Percentiles rank a stretch among this genome's conserved stretches.
Conservation (phyloP, 2,113 vertebrate species). For the Orthonyx spaldingii region DNA sequence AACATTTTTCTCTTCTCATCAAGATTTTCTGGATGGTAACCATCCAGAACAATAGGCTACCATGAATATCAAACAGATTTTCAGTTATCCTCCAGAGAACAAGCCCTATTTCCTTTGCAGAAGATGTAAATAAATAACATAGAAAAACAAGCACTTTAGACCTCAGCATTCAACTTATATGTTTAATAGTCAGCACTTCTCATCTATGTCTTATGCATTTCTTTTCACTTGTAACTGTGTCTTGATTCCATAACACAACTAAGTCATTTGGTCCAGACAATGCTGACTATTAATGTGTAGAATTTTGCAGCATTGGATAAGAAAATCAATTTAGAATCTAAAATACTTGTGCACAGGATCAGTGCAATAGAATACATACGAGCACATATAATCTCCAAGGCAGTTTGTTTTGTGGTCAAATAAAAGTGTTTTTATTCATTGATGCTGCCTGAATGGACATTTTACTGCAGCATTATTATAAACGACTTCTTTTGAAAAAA, state of each 20-base stretch:
- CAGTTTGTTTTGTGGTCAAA: not conserved
- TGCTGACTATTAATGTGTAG: not conserved
- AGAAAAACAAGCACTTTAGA: not conserved
- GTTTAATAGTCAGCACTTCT: not conserved
- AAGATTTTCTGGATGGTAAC: not conserved
- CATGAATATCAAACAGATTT: not conserved
- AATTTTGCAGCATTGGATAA: conserved; percentile 3
- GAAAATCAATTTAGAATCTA: not conserved
- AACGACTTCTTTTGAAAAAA: not conserved
- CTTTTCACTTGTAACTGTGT: not conserved
- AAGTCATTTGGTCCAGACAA: not conserved
- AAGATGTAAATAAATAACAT: not conserved
- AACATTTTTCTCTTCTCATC: not conserved
- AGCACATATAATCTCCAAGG: not conserved
- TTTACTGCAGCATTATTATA: not conserved
- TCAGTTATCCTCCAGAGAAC: not conserved
- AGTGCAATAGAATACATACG: not conserved
- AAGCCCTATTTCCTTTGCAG: not conserved
- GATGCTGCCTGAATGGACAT: not conserved
- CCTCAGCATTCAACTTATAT: not conserved
- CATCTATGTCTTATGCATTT: not conserved
- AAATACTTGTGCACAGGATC: not conserved
- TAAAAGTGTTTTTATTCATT: not conserved
- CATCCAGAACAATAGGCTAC: not conserved
- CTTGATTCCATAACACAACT: not conserved